Conservation (phyloP, 2,797 vertebrate species). For the Limosa lapponica region DNA sequence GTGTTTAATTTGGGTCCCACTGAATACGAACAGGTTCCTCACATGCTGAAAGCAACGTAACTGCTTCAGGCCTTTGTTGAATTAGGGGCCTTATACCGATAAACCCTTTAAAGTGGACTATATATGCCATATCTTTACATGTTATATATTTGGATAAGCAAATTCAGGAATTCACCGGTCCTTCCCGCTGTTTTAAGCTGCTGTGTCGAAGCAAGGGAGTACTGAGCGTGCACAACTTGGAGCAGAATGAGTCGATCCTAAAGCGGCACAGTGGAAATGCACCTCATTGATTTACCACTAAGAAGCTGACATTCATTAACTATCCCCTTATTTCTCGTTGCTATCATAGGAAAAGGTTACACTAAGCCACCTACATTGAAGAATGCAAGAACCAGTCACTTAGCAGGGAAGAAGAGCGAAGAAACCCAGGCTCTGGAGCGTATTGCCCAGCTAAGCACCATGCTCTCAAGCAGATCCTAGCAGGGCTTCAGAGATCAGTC, state of each 20-base stretch:
- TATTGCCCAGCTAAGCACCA: not conserved
- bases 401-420: not conserved
- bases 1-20: not conserved
- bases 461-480: not conserved
- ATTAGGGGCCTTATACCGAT: not conserved
- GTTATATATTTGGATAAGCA: not conserved
- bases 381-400: not conserved
- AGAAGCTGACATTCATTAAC: not conserved
- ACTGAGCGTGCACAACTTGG: not conserved
- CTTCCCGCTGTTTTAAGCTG: not conserved
- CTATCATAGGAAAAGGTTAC: not conserved
- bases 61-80: not conserved
- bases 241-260: not conserved
- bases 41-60: not conserved
- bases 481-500: not conserved
- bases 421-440: not conserved
- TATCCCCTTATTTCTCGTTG: not conserved
- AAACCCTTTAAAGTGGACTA: not conserved
- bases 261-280: not conserved
- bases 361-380: not conserved
- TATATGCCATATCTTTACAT: accelerated
- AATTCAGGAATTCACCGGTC: not conserved
- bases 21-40: not conserved
- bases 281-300: not conserved
- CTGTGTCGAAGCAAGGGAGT: not conserved